Conservation (phyloP, 1,140 invertebrate genomes). For the Coptotermes formosanus region DNA sequence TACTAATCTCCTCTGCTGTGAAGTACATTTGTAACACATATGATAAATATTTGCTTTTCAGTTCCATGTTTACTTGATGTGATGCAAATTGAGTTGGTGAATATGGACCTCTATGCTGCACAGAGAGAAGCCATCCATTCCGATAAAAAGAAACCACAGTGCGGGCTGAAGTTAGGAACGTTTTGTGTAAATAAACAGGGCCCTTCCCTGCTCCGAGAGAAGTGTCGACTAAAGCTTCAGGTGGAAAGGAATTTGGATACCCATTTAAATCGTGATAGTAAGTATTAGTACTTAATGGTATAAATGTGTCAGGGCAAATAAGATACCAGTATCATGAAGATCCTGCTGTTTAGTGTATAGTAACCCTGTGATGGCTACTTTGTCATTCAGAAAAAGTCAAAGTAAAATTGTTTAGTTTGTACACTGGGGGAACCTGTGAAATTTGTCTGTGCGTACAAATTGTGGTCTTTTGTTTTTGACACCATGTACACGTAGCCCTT, state of each 20-base stretch:
- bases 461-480: too few relatives aligned
- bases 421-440: too few relatives aligned
- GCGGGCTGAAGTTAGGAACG: constrained; percentile 9
- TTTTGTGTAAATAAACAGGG: constrained; percentile 54
- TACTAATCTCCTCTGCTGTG: too few relatives aligned
- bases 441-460: too few relatives aligned
- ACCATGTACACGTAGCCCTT: too few relatives aligned
- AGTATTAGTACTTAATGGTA: constrained; percentile 24
- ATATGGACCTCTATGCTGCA: constrained; percentile 81
- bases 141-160: constrained; percentile 35
- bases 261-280: constrained; percentile 60
- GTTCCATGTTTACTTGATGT: constrained; percentile 66
- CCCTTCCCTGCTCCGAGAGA: constrained; percentile 70
- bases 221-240: constrained; percentile 74
- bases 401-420: too few relatives aligned
- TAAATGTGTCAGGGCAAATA: too few relatives aligned
- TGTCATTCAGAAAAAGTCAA: too few relatives aligned
- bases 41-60: constrained; percentile 33
- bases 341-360: too few relatives aligned
- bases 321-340: too few relatives aligned
- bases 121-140: constrained; percentile 43
- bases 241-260: constrained; percentile 81
- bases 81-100: constrained; percentile 72
- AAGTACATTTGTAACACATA: too few relatives aligned
- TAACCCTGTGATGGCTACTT: too few relatives aligned